Base-by-base conservation (phyloP, 2,113 vertebrate genomes). In the Ceyx margarethae region DNA sequence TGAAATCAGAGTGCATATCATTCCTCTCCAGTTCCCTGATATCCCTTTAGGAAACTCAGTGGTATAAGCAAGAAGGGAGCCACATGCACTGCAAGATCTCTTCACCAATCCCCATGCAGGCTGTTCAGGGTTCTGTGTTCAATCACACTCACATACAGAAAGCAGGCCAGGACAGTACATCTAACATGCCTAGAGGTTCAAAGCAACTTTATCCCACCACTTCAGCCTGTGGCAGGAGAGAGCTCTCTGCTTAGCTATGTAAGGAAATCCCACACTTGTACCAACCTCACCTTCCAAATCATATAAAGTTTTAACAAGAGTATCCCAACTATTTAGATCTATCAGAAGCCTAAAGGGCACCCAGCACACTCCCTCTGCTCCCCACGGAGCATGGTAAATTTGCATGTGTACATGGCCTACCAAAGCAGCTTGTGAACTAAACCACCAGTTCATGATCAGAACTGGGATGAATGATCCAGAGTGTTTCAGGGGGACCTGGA, bases 61-160 rank as follows among this genome's bases (percentile, higher is more conserved):
- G 33, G 33, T 15, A 62, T 23, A 74, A 69, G 23, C n/a, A 84
- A 40, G 68, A 26, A 77, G 87, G 42, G 26, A 62, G 15, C 14
- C 26, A 45, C 0, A 0, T 8, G 20, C 14, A 15, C 17, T 61
- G 35, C 26, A 43, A 69, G 29, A 65, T 64, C 40, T 84, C 50
- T 69, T 13, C n/a, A 25, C 15, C 25, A 28, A 66, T 61, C 13
- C 15, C 42, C 40, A 40, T 0, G 0, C 5, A 65, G 11, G 28
- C 16, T 54, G 4, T 40, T 31, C 14, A 54, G 11, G n/a, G 11
- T 46, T 77, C 20, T 21, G 21, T 58, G 28, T 50, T 81, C 48
- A 35, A 5, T 29, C 42, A 56, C 15, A 11, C 8, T 31, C 0
- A 0, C 8, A 28, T 67, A 37, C 13, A 88, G 58, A 64, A 88